Evolutionary conservation across 2,888 invertebrate species (phyloP).

Genomic region (Nineta flava): DNA sequence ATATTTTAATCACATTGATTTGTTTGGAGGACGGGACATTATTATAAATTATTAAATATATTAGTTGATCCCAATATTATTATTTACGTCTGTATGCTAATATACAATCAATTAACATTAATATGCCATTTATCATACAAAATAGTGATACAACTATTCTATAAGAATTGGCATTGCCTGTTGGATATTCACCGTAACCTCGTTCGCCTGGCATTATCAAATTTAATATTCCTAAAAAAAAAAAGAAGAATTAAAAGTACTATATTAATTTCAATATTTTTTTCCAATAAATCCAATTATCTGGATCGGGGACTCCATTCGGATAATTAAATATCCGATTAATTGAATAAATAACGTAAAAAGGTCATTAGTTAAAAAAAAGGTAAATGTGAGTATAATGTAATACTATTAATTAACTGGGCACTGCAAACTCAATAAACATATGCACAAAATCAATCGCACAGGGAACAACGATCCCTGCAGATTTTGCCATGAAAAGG

Average conservation of each 20-base stretch:
- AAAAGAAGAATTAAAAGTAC: neutral
- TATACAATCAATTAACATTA: constrained; percentile 4
- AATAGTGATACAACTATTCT: constrained; percentile 1
- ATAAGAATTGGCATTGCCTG: constrained; percentile 4
- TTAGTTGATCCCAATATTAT: neutral
- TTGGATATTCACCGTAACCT: constrained; percentile 2
- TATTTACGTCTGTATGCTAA: constrained; percentile 4
- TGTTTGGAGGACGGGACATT: too few relatives aligned
- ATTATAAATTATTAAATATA: too few relatives aligned
- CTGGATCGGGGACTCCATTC: neutral
- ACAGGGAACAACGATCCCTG: too few relatives aligned
- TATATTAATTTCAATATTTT: neutral
- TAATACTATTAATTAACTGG: too few relatives aligned
- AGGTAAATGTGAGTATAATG: too few relatives aligned
- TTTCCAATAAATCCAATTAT: neutral
- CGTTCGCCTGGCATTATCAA: constrained; percentile 3
- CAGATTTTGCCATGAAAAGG: too few relatives aligned
- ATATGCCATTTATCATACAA: constrained; percentile 4
- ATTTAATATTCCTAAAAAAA: constrained; percentile 4
- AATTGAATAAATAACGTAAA: too few relatives aligned
- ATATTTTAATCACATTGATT: too few relatives aligned
- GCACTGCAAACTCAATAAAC: too few relatives aligned
- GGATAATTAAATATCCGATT: neutral
- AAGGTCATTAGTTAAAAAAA: too few relatives aligned
- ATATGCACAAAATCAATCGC: too few relatives aligned